Evolutionary conservation across 2,797 vertebrate genomes (phyloP).

Genomic region (Triplophysa bombifrons): DNA sequence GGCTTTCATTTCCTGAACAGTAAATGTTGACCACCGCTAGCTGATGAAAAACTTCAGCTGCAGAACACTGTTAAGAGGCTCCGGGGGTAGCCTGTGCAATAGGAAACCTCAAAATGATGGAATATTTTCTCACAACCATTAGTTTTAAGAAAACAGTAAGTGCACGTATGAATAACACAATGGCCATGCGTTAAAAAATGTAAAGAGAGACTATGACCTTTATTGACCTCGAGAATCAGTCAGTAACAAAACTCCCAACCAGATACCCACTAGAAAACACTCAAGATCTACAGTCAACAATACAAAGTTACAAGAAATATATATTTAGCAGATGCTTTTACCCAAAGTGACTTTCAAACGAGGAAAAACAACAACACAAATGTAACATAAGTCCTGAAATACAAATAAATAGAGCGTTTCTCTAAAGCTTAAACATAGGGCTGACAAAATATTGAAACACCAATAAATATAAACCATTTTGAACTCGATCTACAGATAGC

Average conservation of each 20-base stretch:
- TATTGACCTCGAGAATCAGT: conserved; percentile 38
- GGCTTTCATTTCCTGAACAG: conserved; percentile 64
- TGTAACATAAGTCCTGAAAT: neutral
- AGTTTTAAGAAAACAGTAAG: conserved; percentile 43
- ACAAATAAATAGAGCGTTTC: neutral
- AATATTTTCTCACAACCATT: conserved; percentile 51
- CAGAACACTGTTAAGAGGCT: conserved; percentile 32
- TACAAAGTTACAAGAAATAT: neutral
- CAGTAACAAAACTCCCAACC: conserved; percentile 10
- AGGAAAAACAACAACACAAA: neutral
- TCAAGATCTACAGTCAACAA: neutral
- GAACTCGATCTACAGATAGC: neutral
- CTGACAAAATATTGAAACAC: neutral
- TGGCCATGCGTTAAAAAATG: conserved; percentile 42
- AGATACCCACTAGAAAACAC: neutral
- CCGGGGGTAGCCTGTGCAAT: conserved; percentile 40
- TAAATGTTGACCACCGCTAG: conserved; percentile 62
- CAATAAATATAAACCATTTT: neutral
- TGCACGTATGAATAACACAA: conserved; percentile 36
- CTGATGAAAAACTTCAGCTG: conserved; percentile 40
- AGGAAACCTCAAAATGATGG: conserved; percentile 55
- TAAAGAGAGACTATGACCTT: conserved; percentile 49
- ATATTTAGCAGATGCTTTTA: neutral
- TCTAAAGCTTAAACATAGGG: neutral
- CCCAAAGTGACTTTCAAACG: neutral